Evolutionary conservation across 2,888 invertebrate genomes (phyloP).

Genomic region (Heliconius aoede): DNA sequence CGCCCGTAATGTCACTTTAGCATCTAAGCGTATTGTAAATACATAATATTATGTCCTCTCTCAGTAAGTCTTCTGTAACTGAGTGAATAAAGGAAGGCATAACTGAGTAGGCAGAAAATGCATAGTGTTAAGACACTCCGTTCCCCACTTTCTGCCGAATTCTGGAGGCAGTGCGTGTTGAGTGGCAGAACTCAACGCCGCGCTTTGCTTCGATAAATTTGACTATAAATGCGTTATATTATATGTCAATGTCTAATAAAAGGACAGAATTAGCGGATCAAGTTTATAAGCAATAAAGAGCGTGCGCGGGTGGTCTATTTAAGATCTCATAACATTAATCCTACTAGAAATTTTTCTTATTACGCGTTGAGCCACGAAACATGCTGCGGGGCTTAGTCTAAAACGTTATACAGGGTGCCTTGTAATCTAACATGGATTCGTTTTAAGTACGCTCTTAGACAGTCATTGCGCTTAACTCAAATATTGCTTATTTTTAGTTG

Average conservation of each 20-base stretch:
- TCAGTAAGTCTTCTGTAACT: neutral
- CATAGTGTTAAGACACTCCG: too few species aligned
- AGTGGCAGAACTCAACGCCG: too few species aligned
- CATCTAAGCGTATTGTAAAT: neutral
- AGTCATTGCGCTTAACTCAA: neutral
- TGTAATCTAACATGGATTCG: constrained; percentile 1
- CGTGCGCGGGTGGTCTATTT: constrained; percentile 54
- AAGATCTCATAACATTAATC: constrained; percentile 53
- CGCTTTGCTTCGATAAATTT: too few species aligned
- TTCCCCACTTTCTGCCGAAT: too few species aligned
- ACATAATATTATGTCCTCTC: neutral
- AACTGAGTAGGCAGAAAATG: too few species aligned
- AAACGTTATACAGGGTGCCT: constrained; percentile 9
- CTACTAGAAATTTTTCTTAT: constrained; percentile 36
- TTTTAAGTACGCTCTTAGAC: neutral
- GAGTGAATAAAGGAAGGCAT: neutral
- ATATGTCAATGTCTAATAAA: neutral
- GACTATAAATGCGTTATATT: neutral
- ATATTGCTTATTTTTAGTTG: neutral
- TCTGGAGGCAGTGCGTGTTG: too few species aligned
- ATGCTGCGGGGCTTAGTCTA: constrained; percentile 7
- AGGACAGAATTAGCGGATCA: constrained; percentile 60
- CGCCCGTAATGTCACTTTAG: neutral
- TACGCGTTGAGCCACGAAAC: constrained; percentile 19
- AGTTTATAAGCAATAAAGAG: constrained; percentile 62